Evolutionary conservation across 92 coral and sea anemone genomes (phyloP).

Genomic region (Zoanthus sociatus): DNA sequence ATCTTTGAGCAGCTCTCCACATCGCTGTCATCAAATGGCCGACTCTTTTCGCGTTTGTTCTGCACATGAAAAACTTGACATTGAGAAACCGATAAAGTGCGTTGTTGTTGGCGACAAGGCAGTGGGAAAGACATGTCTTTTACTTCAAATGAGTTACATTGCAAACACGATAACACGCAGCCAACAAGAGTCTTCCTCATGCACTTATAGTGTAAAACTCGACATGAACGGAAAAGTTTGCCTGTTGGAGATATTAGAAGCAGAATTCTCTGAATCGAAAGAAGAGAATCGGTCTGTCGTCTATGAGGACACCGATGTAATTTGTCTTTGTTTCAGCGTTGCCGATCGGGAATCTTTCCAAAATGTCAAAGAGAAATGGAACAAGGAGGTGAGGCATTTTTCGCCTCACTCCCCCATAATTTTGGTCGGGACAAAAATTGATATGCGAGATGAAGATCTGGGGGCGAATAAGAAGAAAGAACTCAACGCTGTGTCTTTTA

Average conservation of each 20-base stretch:
- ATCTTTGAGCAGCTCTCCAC: neutral
- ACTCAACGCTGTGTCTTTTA: conserved; percentile 54
- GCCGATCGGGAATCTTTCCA: conserved; percentile 81
- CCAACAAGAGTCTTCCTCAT: conserved; percentile 76
- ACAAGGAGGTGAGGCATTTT: conserved; percentile 64
- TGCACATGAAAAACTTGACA: conserved; percentile 71
- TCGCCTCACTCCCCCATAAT: conserved; percentile 82
- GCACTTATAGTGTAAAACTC: conserved; percentile 81
- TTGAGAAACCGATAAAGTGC: conserved; percentile 76
- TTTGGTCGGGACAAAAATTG: conserved; percentile 86
- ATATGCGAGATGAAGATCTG: conserved; percentile 73
- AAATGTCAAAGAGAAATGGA: conserved; percentile 77
- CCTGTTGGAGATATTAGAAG: conserved; percentile 83
- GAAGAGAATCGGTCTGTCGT: conserved; percentile 53
- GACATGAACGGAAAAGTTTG: conserved; percentile 85
- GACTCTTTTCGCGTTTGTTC: conserved; percentile 79
- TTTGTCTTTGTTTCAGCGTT: conserved; percentile 82
- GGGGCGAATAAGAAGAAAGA: conserved; percentile 71
- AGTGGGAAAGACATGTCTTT: conserved; percentile 85
- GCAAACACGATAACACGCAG: conserved; percentile 83
- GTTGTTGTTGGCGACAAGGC: conserved; percentile 80
- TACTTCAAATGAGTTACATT: conserved; percentile 86
- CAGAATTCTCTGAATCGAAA: conserved; percentile 64
- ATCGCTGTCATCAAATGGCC: conserved; percentile 64
- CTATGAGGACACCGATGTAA: conserved; percentile 76